Conservation (phyloP, 2,888 invertebrate genomes). For the Drosophila kanekoi region DNA sequence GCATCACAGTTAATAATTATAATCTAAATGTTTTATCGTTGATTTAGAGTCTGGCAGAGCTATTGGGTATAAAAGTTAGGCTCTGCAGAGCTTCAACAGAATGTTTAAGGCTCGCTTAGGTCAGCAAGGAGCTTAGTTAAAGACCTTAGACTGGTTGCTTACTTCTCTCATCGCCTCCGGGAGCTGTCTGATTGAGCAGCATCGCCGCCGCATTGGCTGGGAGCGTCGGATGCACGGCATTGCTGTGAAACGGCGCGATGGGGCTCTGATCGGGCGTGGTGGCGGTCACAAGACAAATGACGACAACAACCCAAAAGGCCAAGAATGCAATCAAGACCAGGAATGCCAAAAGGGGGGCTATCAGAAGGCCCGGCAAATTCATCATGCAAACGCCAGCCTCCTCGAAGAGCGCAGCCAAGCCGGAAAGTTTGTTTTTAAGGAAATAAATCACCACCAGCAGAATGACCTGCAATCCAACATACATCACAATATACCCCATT, state of each 20-base stretch:
- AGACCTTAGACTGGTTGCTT: conserved; percentile 30
- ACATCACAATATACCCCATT: too few species aligned
- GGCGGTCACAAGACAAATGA: conserved; percentile 92
- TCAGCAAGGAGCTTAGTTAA: neutral
- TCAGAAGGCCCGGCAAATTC: conserved; percentile 92
- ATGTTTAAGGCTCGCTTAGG: neutral
- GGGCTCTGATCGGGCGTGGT: conserved; percentile 89
- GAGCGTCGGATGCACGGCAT: conserved; percentile 54
- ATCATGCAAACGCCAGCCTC: conserved; percentile 95
- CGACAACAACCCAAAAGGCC: conserved; percentile 93
- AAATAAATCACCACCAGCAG: conserved; percentile 90
- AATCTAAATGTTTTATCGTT: too few species aligned
- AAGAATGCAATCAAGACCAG: conserved; percentile 91
- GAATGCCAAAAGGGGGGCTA: conserved; percentile 94
- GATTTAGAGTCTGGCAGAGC: neutral
- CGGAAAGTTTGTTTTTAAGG: conserved; percentile 92
- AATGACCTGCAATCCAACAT: conserved; percentile 87
- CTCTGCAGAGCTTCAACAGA: neutral
- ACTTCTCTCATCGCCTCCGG: conserved; percentile 77
- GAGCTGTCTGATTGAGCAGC: conserved; percentile 57
- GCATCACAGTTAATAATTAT: neutral
- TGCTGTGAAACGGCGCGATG: conserved; percentile 76
- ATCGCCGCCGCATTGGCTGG: conserved; percentile 43
- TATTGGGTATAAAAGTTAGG: neutral
- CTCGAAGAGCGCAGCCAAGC: conserved; percentile 93